phyloP scores from a whole-genome alignment of 2,797 vertebrate genomes.

The Alfaro cultratus region DNA sequence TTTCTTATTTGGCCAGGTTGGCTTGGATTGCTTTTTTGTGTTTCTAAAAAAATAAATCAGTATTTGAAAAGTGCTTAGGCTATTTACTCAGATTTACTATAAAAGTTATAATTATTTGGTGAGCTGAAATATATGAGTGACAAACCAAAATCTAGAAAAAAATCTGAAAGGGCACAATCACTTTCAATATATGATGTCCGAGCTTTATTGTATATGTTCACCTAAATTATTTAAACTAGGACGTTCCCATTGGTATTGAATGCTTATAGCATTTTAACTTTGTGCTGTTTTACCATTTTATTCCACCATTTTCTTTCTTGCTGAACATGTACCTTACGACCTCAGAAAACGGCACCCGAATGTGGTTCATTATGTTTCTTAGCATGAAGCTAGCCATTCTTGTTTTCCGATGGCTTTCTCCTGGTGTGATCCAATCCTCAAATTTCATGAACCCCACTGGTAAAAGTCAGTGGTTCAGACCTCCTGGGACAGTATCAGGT shows the following conservation, averaged over 20 bases:
- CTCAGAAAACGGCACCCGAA: slow-evolving; percentile 38
- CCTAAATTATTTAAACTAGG: neutral
- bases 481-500: slow-evolving; percentile 56
- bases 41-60: neutral
- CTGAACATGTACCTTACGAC: slow-evolving; percentile 8
- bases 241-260: slow-evolving; percentile 2
- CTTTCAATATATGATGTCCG: neutral
- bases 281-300: slow-evolving; percentile 33
- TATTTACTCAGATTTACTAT: neutral
- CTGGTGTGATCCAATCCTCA: slow-evolving; percentile 65
- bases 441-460: slow-evolving; percentile 60
- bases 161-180: neutral
- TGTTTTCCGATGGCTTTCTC: slow-evolving; percentile 58
- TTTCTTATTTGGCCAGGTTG: neutral
- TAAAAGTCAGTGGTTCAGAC: slow-evolving; percentile 65
- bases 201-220: neutral
- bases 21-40: neutral
- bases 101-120: neutral
- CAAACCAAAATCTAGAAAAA: neutral
- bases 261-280: slow-evolving; percentile 19
- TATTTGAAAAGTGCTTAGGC: neutral
- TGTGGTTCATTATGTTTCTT: slow-evolving; percentile 63
- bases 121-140: neutral
- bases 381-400: slow-evolving; percentile 60
- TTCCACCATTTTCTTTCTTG: slow-evolving; percentile 11